These are phyloP conservation scores for Carcharodon carcharias DNA, from an alignment of 2,797 vertebrate genomes.

Conservation along the genomic window DNA sequence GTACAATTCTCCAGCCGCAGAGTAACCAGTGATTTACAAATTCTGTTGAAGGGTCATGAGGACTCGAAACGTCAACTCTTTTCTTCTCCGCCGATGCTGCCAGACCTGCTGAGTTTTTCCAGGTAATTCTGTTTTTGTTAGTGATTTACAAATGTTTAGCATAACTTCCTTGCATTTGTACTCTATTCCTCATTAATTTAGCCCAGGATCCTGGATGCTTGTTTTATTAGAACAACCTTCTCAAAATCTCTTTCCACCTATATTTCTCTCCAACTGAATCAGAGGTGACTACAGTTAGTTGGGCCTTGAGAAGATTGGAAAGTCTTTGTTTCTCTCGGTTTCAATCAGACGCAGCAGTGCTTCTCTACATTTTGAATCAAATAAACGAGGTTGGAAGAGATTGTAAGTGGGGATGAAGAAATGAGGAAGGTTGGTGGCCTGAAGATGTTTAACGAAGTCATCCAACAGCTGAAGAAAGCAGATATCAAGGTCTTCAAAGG, in stretches of 20 bases:
- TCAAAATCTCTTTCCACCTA: not conserved
- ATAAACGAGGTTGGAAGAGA: conserved; percentile 45
- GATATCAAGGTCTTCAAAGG: not conserved
- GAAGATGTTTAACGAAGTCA: conserved; percentile 52
- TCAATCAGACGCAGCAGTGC: conserved; percentile 52
- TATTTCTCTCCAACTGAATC: not conserved
- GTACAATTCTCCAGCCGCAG: not conserved
- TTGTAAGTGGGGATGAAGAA: conserved; percentile 61
- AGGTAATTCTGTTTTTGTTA: too few relatives aligned
- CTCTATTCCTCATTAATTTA: not conserved
- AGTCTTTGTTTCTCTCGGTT: conserved; percentile 49
- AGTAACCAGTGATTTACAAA: not conserved
- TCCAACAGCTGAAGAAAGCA: conserved; percentile 52
- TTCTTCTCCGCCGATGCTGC: too few relatives aligned
- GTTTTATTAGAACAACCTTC: not conserved
- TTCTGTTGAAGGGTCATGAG: too few relatives aligned
- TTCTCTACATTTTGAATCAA: conserved; percentile 45
- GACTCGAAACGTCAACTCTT: too few relatives aligned
- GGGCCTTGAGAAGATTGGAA: conserved; percentile 50
- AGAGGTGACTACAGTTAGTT: not conserved
- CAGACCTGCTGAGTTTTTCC: too few relatives aligned
- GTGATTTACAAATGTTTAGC: not conserved
- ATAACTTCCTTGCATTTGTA: not conserved
- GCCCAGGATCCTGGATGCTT: too few relatives aligned
- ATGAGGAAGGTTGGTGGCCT: conserved; percentile 44